Evolutionary conservation across 2,888 invertebrate genomes (phyloP).

Genomic region (Busseola fusca): DNA sequence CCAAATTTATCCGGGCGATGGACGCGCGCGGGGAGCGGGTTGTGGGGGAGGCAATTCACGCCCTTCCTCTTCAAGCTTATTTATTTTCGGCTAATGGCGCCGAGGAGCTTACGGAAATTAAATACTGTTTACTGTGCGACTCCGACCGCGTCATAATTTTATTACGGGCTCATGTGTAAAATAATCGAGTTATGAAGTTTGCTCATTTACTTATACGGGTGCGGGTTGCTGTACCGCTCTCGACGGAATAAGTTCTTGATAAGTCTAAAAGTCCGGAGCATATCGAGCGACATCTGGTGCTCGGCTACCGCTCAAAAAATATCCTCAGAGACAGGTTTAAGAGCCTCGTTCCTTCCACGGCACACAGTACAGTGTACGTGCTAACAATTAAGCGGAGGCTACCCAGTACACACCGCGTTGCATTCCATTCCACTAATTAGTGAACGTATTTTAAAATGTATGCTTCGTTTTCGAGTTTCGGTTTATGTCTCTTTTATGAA

Average conservation of each 20-base stretch:
- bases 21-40: slow-evolving; percentile 47
- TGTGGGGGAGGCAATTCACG: slow-evolving; percentile 74
- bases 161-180: slow-evolving; percentile 64
- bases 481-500: slow-evolving; percentile 67
- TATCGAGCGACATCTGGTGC: slow-evolving; percentile 58
- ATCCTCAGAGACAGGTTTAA: slow-evolving; percentile 67
- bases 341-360: slow-evolving; percentile 47
- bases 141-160: slow-evolving; percentile 73
- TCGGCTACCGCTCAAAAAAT: slow-evolving; percentile 60
- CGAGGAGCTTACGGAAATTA: slow-evolving; percentile 83
- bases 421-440: slow-evolving; percentile 71
- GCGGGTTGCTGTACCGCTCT: slow-evolving; percentile 21
- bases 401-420: slow-evolving; percentile 55
- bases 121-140: slow-evolving; percentile 77
- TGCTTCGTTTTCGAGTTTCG: slow-evolving; percentile 62
- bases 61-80: slow-evolving; percentile 79
- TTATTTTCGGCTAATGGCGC: slow-evolving; percentile 83
- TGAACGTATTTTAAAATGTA: slow-evolving; percentile 65
- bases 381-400: slow-evolving; percentile 66
- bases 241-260: slow-evolving; percentile 55
- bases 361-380: slow-evolving; percentile 50
- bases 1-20: slow-evolving; percentile 80
- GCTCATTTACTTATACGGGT: slow-evolving; percentile 44
- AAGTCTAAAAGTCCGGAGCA: slow-evolving; percentile 49
- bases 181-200: slow-evolving; percentile 61